Conservation (phyloP, 2,888 invertebrate genomes). For the Opisthograptis luteolata region DNA sequence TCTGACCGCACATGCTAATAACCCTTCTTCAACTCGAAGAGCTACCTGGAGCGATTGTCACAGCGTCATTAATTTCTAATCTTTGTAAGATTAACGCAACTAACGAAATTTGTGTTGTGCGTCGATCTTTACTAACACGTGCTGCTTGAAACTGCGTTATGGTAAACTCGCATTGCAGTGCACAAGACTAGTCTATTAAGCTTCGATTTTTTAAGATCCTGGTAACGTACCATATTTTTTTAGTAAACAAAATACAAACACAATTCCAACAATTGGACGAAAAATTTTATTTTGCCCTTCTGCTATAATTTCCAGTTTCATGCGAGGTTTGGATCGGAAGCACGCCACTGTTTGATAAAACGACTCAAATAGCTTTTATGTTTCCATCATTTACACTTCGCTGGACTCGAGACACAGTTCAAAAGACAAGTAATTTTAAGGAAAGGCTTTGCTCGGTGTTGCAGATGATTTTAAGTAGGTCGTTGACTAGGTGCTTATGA, state of each 20-base stretch:
- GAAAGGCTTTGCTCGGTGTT: slow-evolving; percentile 31
- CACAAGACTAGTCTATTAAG: too few species aligned
- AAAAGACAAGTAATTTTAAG: slow-evolving; percentile 43
- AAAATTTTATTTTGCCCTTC: slow-evolving; percentile 38
- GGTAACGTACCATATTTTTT: slow-evolving; percentile 23
- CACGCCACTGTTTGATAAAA: slow-evolving; percentile 48
- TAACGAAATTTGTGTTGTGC: not conserved
- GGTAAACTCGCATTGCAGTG: too few species aligned
- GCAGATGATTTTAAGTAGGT: slow-evolving; percentile 33
- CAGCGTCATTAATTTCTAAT: slow-evolving; percentile 35
- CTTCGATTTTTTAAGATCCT: not conserved
- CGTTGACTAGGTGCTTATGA: slow-evolving; percentile 9
- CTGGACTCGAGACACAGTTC: slow-evolving; percentile 48
- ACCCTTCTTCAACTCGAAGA: slow-evolving; percentile 19
- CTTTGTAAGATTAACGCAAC: slow-evolving; percentile 15
- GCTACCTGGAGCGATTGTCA: slow-evolving; percentile 44
- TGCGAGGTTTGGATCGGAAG: slow-evolving; percentile 45
- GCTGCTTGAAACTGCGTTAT: too few species aligned
- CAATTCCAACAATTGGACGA: slow-evolving; percentile 35
- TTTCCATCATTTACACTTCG: slow-evolving; percentile 51
- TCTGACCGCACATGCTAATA: slow-evolving; percentile 33
- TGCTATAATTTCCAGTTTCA: slow-evolving; percentile 43
- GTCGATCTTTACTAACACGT: too few species aligned
- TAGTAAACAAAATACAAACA: slow-evolving; percentile 18
- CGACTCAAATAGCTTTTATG: slow-evolving; percentile 51